Percentiles rank a stretch among this genome's conserved stretches.
phyloP scores from a whole-genome alignment of 1,140 invertebrate genomes.

The Trichonephila inaurata region DNA sequence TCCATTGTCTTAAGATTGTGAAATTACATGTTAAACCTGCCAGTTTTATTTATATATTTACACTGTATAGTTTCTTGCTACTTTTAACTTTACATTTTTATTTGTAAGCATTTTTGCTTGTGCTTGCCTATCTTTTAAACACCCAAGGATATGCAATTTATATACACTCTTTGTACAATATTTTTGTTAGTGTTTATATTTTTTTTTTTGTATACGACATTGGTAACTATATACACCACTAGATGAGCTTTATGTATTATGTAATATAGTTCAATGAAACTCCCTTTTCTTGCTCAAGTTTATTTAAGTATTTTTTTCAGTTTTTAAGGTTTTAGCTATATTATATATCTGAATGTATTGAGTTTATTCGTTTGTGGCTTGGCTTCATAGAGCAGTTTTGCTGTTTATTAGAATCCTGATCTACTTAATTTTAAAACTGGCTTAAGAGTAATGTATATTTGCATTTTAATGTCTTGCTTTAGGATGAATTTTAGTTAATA shows the following conservation, averaged over 20 bases:
- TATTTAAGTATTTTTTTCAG: neutral
- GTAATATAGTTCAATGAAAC: constrained; percentile 52
- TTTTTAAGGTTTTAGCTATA: neutral
- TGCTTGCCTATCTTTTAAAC: constrained; percentile 56
- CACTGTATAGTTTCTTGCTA: constrained; percentile 63
- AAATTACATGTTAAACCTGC: constrained; percentile 50
- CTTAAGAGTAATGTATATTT: constrained; percentile 10
- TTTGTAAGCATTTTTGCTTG: constrained; percentile 47
- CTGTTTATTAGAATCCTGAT: constrained; percentile 2
- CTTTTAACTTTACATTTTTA: constrained; percentile 57
- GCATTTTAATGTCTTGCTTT: constrained; percentile 39
- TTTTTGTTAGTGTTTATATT: constrained; percentile 57
- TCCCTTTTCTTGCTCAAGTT: constrained; percentile 59
- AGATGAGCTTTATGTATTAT: constrained; percentile 65
- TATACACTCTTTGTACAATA: constrained; percentile 59
- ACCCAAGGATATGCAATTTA: constrained; percentile 52
- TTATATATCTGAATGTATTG: neutral
- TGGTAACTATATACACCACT: constrained; percentile 63
- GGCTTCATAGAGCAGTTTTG: neutral
- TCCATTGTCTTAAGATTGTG: constrained; percentile 53
- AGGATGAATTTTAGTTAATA: constrained; percentile 1
- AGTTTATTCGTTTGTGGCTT: constrained; percentile 21
- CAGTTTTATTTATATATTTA: constrained; percentile 44
- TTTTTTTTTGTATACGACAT: constrained; percentile 56
- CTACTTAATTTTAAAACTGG: constrained; percentile 50